Base-by-base conservation (phyloP, 2,113 vertebrate genomes). In the Chamaetylas fuelleborni region DNA sequence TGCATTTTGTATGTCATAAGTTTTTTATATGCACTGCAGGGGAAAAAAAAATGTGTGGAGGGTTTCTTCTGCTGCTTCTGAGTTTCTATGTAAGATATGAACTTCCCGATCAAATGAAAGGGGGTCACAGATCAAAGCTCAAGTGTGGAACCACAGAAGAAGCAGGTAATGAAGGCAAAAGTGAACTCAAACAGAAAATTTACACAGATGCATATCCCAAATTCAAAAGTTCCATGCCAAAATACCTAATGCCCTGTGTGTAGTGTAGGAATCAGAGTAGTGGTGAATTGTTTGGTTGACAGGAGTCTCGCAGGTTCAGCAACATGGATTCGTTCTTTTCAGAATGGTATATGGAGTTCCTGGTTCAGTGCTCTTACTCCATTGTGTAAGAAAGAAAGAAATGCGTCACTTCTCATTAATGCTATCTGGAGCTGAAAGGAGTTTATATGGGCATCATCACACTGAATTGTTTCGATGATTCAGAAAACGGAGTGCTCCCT, bases 391-490 rank as follows among this genome's bases (percentile, higher is more conserved):
- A 74, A 85, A 87, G 83, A 92, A 71, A 86, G 10, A 87, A 81
- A 92, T 92, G 79, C 1, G 2, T 88, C 86, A 72, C 71, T 77
- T 90, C 69, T 91, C 73, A 65, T 86, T 81, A 94, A 65, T 78
- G 57, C 81, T 91, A 2, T 92, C 74, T 94, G 80, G 64, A 76
- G 81, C 28, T 95, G 92, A 94, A 95, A 81, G 73, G 70, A 90
- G 85, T 96, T 96, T 93, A 76, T 73, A 17, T 56, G 95, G 95
- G 65, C 81, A 88, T 91, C 86, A 76, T 53, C 81, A 69, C 77
- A 36, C 53, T 66, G 81, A 54, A 69, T 81, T 92, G 81, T 86
- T 91, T 69, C 0, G 2, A 81, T 94, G 92, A 93, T 82, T 96
- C 88, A 90, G 93, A 92, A 95, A 81, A 88, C 5, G 1, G 64